phyloP scores from a whole-genome alignment of 2,888 invertebrate species.

The Dorcus hopei region DNA sequence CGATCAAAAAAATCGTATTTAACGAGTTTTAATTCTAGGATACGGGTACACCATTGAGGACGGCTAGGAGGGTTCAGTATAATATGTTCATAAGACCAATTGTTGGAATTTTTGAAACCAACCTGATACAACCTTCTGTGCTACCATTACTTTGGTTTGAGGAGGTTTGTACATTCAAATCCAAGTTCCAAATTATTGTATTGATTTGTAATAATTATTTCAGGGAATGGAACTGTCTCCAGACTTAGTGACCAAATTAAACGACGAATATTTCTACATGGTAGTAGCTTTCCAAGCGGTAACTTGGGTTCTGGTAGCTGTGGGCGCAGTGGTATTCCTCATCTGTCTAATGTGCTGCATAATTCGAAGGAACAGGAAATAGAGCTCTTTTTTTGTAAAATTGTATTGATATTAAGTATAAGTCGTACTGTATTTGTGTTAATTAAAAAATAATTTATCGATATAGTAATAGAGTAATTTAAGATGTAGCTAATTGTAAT shows the following conservation, averaged over 20 bases:
- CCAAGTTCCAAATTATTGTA: not conserved
- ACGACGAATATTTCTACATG: slow-evolving; percentile 7
- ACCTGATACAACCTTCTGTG: slow-evolving; percentile 51
- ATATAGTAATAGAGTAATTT: too few relatives aligned
- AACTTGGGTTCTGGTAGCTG: slow-evolving; percentile 8
- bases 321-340: slow-evolving; percentile 4
- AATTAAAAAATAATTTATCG: too few relatives aligned
- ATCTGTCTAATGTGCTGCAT: slow-evolving; percentile 2
- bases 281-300: slow-evolving; percentile 5
- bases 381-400: too few relatives aligned
- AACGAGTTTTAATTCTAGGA: slow-evolving; percentile 46
- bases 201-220: not conserved
- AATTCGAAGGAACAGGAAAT: not conserved
- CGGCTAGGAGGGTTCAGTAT: slow-evolving; percentile 62
- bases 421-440: too few relatives aligned
- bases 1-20: not conserved
- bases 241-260: not conserved
- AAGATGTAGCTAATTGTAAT: too few relatives aligned
- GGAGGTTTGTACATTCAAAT: not conserved
- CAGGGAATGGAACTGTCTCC: slow-evolving; percentile 2
- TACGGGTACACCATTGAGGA: slow-evolving; percentile 59
- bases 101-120: slow-evolving; percentile 49
- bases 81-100: slow-evolving; percentile 60
- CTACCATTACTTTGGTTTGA: slow-evolving; percentile 65
- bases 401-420: too few relatives aligned